These are phyloP conservation scores for Pardosa pseudoannulata DNA, from an alignment of 2,888 invertebrate species.

Conservation along the genomic window DNA sequence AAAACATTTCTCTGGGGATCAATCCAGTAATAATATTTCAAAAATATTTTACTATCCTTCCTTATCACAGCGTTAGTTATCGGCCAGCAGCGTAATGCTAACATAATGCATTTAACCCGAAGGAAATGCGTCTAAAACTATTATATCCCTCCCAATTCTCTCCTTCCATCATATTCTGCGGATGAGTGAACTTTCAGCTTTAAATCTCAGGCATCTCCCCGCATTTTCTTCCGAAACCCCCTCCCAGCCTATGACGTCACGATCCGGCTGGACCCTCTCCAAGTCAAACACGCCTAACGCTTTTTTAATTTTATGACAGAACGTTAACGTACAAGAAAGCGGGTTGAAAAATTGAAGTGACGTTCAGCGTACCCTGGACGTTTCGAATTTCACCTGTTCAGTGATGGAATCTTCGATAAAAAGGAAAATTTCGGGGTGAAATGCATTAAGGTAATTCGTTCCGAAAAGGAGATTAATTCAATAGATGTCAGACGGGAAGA, in stretches of 20 bases:
- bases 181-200: background rate
- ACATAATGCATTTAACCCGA: too few species aligned
- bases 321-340: background rate
- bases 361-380: background rate
- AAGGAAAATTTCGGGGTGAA: background rate
- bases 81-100: too few species aligned
- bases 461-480: background rate
- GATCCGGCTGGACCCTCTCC: background rate
- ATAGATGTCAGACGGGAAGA: background rate
- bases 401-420: background rate
- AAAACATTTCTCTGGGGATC: too few species aligned
- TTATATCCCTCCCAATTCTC: too few species aligned
- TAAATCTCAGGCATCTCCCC: background rate
- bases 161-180: background rate
- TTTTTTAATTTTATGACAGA: background rate
- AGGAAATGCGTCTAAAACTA: too few species aligned
- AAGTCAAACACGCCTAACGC: slow-evolving; percentile 6
- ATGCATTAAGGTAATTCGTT: background rate
- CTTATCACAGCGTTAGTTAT: too few species aligned
- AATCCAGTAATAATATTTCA: too few species aligned
- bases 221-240: background rate
- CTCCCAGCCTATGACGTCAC: background rate
- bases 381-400: slow-evolving; percentile 3
- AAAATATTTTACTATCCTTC: too few species aligned
- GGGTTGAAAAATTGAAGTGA: slow-evolving; percentile 8